Percentiles rank a stretch among this genome's conserved stretches.
These are phyloP conservation scores for Solea solea DNA, from an alignment of 2,113 vertebrate genomes.

Conservation along the genomic window DNA sequence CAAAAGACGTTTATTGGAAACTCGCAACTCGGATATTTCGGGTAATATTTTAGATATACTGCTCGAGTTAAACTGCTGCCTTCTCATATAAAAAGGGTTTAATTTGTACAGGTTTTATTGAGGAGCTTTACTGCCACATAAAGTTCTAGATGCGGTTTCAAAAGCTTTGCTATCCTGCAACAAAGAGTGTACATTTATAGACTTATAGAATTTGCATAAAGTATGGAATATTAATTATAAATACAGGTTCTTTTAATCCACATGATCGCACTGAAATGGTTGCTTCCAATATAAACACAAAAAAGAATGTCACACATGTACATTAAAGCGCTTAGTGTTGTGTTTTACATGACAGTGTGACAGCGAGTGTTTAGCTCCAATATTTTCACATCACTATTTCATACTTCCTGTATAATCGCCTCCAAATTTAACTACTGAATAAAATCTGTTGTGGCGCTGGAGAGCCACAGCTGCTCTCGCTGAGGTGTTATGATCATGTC, in stretches of 20 bases:
- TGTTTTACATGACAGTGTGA: neutral
- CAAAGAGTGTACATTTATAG: neutral
- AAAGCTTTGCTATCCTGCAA: neutral
- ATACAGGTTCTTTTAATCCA: neutral
- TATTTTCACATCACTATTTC: constrained; percentile 41
- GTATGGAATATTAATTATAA: neutral
- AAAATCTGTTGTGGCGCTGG: constrained; percentile 8
- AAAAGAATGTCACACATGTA: neutral
- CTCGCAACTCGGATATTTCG: neutral
- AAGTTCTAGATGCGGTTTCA: neutral
- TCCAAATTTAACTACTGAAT: constrained; percentile 15
- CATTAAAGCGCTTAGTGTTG: neutral
- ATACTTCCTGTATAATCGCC: constrained; percentile 13
- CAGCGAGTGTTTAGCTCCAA: constrained; percentile 4
- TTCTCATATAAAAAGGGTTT: neutral
- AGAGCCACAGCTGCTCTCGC: constrained; percentile 34
- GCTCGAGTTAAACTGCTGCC: constrained; percentile 1
- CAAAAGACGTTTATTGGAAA: neutral
- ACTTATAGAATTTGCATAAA: neutral
- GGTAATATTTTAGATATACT: neutral
- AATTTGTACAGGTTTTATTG: neutral
- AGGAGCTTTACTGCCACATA: constrained; percentile 4
- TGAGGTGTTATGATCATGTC: constrained; percentile 29
- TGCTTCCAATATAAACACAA: neutral
- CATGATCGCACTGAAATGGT: neutral